Evolutionary conservation across 2,888 invertebrate genomes (phyloP).

Genomic region (Xestia xanthographa): DNA sequence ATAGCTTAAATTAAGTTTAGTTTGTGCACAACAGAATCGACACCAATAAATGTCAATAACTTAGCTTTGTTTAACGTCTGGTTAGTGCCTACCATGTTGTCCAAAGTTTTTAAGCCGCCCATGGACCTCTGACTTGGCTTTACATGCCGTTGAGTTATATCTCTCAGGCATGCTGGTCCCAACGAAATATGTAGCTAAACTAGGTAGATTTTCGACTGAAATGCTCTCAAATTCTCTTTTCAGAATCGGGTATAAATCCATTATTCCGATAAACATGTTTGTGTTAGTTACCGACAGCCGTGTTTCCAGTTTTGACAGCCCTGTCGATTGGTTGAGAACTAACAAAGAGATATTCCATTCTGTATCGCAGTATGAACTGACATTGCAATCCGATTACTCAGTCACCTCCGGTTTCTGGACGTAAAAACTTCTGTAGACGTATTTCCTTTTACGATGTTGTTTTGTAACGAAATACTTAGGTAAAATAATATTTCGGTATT

Average conservation of each 20-base stretch:
- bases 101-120: too few relatives aligned
- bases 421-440: conserved; percentile 26
- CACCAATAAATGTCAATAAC: too few relatives aligned
- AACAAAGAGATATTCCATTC: conserved; percentile 41
- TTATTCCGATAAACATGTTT: conserved; percentile 42
- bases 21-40: too few relatives aligned
- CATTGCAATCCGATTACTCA: conserved; percentile 46
- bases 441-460: conserved; percentile 5
- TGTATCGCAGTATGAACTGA: conserved; percentile 25
- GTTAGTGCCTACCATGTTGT: too few relatives aligned
- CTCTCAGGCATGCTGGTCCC: too few relatives aligned
- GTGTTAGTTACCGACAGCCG: conserved; percentile 20
- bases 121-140: too few relatives aligned
- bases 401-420: conserved; percentile 27
- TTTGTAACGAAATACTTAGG: background rate
- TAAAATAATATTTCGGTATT: background rate
- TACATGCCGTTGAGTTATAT: too few relatives aligned
- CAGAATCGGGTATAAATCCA: conserved; percentile 8
- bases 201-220: background rate
- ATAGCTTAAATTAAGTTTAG: too few relatives aligned
- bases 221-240: background rate
- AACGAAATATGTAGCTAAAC: background rate
- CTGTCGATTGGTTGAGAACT: conserved; percentile 35
- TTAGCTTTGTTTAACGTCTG: too few relatives aligned
- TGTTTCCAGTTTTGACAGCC: conserved; percentile 46